These are phyloP conservation scores for Heliconius nattereri DNA, from an alignment of 1,140 invertebrate species.

Conservation along the genomic window DNA sequence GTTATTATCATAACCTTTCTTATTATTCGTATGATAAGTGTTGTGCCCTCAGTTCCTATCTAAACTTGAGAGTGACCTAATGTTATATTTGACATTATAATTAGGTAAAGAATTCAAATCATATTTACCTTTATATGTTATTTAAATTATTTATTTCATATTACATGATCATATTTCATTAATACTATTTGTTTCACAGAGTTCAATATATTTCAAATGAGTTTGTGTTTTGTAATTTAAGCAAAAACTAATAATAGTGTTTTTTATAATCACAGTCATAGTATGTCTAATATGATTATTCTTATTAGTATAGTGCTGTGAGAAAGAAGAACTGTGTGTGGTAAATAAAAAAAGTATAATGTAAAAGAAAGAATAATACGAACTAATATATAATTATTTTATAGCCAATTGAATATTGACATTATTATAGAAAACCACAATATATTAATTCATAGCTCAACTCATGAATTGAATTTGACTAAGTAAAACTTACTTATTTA, in stretches of 20 bases:
- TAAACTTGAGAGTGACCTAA: not conserved
- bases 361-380: not conserved
- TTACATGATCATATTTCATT: not conserved
- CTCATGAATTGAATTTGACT: too few species aligned
- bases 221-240: too few species aligned
- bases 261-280: not conserved
- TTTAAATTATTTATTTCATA: not conserved
- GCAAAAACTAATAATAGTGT: too few species aligned
- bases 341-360: not conserved
- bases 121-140: not conserved
- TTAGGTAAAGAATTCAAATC: not conserved
- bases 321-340: not conserved
- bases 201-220: too few species aligned
- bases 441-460: too few species aligned
- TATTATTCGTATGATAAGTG: slow-evolving; percentile 23
- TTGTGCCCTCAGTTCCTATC: slow-evolving; percentile 18
- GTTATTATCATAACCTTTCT: slow-evolving; percentile 39
- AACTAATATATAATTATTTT: not conserved
- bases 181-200: not conserved
- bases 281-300: not conserved
- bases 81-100: not conserved
- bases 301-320: not conserved
- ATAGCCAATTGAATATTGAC: not conserved
- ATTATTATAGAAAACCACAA: not conserved
- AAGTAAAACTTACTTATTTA: too few species aligned